A percentile compares a stretch with the other conserved stretches of the same genome.
Conservation (phyloP, 2,888 invertebrate genomes). For the Frankliniella fusca region DNA sequence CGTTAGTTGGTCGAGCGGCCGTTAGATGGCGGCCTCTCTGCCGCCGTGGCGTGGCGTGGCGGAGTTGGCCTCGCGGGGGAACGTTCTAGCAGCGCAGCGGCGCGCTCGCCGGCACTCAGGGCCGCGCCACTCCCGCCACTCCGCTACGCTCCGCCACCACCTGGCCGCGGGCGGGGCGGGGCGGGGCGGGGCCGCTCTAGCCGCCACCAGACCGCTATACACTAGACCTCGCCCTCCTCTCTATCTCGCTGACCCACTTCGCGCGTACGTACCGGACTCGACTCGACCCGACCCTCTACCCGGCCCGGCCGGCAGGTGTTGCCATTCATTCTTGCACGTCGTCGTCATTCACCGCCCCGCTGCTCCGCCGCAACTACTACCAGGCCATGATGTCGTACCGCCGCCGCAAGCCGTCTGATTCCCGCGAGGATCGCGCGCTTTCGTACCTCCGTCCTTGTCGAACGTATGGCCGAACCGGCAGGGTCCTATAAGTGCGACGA, state of each 20-base stretch:
- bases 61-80: not conserved
- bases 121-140: no score
- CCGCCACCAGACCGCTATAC: not conserved
- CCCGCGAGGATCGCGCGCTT: no score
- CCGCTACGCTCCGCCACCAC: no score
- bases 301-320: no score
- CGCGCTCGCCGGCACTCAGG: no score
- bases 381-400: no score
- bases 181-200: not conserved
- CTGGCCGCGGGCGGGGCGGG: not conserved
- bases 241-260: not conserved
- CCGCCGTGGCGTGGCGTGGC: not conserved
- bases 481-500: not conserved
- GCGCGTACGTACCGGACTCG: no score
- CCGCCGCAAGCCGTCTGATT: no score
- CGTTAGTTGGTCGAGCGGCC: not conserved
- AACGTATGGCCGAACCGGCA: not conserved
- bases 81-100: not conserved
- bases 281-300: no score
- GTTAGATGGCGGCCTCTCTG: not conserved
- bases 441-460: no score
- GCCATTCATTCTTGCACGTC: not conserved
- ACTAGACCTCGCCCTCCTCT: not conserved
- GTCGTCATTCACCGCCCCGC: not conserved
- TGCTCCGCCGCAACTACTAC: no score